Conservation (phyloP, 2,113 vertebrate genomes). For the Ovibos moschatus region DNA sequence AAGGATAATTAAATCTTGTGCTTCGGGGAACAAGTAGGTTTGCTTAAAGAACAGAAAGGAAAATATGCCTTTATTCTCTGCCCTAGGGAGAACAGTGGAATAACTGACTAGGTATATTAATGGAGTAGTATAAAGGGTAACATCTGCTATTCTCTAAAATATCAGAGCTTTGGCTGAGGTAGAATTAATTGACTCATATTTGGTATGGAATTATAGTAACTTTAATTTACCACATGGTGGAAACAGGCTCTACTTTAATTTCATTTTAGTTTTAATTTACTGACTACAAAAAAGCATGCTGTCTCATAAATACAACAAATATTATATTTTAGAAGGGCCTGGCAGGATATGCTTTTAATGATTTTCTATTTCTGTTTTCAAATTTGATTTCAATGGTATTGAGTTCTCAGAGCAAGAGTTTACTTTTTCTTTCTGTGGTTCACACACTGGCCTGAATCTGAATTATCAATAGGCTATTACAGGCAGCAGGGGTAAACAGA, state of each 20-base stretch:
- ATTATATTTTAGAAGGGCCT: slow-evolving; percentile 10
- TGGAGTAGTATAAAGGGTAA: slow-evolving; percentile 12
- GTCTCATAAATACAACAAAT: neutral
- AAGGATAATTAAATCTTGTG: slow-evolving; percentile 74
- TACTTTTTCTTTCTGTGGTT: neutral
- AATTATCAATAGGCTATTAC: neutral
- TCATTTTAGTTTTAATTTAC: slow-evolving; percentile 41
- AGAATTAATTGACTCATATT: slow-evolving; percentile 52
- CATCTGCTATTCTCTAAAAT: slow-evolving; percentile 62
- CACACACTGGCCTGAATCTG: neutral
- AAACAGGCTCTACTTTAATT: slow-evolving; percentile 20
- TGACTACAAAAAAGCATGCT: neutral
- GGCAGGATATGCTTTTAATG: neutral
- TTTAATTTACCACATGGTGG: neutral
- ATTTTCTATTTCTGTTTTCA: slow-evolving; percentile 25
- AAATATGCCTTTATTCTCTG: slow-evolving; percentile 62
- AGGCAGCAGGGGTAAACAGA: slow-evolving; percentile 2
- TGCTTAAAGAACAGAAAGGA: slow-evolving; percentile 63
- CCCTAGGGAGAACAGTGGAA: slow-evolving; percentile 15
- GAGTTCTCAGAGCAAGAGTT: neutral
- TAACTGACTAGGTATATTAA: slow-evolving; percentile 61
- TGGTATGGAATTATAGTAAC: slow-evolving; percentile 34
- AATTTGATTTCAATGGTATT: neutral
- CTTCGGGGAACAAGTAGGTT: slow-evolving; percentile 59
- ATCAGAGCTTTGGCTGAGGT: neutral